Percentiles rank a stretch among this genome's conserved stretches.
Conservation (phyloP, 2,113 vertebrate genomes). For the Oreochromis tanganicae region DNA sequence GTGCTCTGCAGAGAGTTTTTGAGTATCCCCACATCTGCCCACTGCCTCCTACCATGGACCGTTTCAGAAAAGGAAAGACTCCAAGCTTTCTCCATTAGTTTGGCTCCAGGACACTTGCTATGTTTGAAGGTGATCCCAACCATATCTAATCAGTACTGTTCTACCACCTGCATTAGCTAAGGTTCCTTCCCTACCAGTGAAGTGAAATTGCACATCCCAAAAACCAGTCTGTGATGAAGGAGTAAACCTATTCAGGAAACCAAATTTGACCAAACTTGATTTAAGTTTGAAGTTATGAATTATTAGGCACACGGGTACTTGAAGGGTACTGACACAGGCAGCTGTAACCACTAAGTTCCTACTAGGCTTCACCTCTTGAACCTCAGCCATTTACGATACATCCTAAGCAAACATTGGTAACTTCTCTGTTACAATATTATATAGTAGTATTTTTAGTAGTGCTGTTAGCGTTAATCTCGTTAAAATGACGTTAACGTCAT, state of each 20-base stretch:
- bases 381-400: not conserved
- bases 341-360: not conserved
- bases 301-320: rapidly evolving
- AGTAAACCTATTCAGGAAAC: not conserved
- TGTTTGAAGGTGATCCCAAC: too few species aligned
- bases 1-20: too few species aligned
- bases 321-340: not conserved
- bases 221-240: not conserved
- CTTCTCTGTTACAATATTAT: not conserved
- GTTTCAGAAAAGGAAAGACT: too few species aligned
- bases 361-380: not conserved
- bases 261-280: not conserved
- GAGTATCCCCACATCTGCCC: too few species aligned
- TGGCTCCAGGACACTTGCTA: too few species aligned
- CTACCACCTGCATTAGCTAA: too few species aligned
- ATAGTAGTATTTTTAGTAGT: not conserved
- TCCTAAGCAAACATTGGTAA: not conserved
- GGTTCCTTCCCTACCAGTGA: too few species aligned
- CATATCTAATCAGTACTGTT: too few species aligned
- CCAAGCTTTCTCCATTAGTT: too few species aligned
- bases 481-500: too few species aligned
- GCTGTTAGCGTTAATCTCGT: not conserved
- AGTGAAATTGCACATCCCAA: not conserved
- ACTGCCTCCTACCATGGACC: too few species aligned
- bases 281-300: not conserved